Base-by-base conservation (phyloP, 1,140 invertebrate genomes). In the Anadara kagoshimensis region DNA sequence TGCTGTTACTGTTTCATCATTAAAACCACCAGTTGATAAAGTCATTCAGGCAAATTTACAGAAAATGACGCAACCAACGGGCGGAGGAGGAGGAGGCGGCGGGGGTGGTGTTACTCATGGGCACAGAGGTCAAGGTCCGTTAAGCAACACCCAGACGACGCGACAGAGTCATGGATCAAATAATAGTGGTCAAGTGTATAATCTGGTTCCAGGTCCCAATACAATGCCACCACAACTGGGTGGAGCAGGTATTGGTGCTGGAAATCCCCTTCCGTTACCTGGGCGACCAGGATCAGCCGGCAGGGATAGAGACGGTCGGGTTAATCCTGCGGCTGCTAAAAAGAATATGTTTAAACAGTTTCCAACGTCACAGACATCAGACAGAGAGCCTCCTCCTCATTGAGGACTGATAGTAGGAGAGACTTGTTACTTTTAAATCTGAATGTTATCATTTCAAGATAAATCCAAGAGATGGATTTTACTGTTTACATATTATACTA, bases 281-380 rank as follows among this genome's bases (percentile, higher is more conserved):
- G 74, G 78, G 18, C 67, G 72, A 58, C 71, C 78, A 20, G 65
- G 69, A 14, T 79, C 75, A 49, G 58, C 47, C 0, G 63, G 64
- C 12, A 53, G 68, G 26, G 45, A 69, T 24, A 73, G 80, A 69
- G 80, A 82, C 26, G 67, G 61, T 58, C 53, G 77, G 44, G 61
- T 85, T 41, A 85, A 83, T 66, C 80, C 83, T n/a, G 79, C 81
- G 49, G 78, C 81, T 54, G 83, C 79, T 36, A 85, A 85, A 72
- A 76, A 82, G 49, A 82, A 78, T 69, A 80, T 85, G 81, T 82
- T 83, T 69, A 85, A 85, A 66, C 83, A 83, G 71, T 76, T 85
- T 72, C 79, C 81, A 63, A 74, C 81, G 49, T 75, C 78, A 45
- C 69, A 77, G 59, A 76, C 80, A 41, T 80, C 80, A 45, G 83